Percentiles rank a stretch among this genome's conserved stretches.
phyloP scores from a whole-genome alignment of 2,113 vertebrate species.

The Ciconia maguari region DNA sequence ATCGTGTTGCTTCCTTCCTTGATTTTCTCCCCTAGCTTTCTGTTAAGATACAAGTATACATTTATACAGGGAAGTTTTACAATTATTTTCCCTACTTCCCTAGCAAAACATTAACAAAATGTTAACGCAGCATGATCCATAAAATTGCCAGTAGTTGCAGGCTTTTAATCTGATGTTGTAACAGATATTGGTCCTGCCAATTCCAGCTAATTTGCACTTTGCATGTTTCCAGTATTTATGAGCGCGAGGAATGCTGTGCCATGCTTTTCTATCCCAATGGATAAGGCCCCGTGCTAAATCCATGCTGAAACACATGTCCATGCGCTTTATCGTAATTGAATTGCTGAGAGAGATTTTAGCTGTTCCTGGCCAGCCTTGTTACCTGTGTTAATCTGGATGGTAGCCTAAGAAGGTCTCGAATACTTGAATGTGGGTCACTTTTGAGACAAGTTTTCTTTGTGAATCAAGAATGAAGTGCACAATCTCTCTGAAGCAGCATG shows the following conservation, averaged over 20 bases:
- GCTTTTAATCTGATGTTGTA: constrained; percentile 18
- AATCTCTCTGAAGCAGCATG: constrained; percentile 51
- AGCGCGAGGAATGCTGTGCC: background rate
- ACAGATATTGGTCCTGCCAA: background rate
- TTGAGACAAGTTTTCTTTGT: constrained; percentile 42
- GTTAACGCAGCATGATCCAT: background rate
- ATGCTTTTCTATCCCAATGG: background rate
- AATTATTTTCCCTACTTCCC: background rate
- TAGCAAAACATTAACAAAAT: constrained; percentile 35
- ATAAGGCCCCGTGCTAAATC: background rate
- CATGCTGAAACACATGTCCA: background rate
- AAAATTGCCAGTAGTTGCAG: background rate
- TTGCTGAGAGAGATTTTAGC: background rate
- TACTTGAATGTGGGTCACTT: constrained; percentile 1
- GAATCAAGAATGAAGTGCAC: constrained; percentile 30
- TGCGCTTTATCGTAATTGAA: background rate
- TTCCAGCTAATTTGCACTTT: background rate
- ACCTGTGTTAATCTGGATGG: constrained; percentile 43
- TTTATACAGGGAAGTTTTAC: background rate
- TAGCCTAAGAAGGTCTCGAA: background rate
- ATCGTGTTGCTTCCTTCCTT: background rate
- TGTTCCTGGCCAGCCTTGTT: background rate
- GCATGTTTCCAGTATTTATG: background rate
- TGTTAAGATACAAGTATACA: background rate
- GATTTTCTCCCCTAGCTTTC: background rate